Percentiles rank a stretch among this genome's conserved stretches.
phyloP scores from a whole-genome alignment of 2,797 vertebrate genomes.

The Coregonus suidteri region DNA sequence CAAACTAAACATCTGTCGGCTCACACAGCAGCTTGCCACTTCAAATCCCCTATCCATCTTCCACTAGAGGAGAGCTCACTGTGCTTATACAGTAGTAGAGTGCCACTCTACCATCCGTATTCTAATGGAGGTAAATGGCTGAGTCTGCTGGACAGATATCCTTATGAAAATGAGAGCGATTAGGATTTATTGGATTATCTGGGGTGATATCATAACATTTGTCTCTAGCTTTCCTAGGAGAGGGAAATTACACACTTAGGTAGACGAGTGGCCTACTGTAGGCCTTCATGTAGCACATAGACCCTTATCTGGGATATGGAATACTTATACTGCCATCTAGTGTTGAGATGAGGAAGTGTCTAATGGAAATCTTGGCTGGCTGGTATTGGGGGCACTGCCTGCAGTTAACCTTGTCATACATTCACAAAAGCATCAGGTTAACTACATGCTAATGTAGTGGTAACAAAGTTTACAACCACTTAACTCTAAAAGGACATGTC shows the following conservation, averaged over 20 bases:
- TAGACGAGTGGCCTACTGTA: no score
- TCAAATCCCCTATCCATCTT: neutral
- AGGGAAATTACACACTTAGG: no score
- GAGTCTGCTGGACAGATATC: neutral
- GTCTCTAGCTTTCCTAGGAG: neutral
- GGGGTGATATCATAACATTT: slow-evolving; percentile 1
- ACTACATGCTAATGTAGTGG: neutral
- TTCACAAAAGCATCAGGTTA: neutral
- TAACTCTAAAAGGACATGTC: neutral
- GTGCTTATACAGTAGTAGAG: neutral
- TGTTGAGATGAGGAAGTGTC: neutral
- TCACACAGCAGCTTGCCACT: slow-evolving; percentile 5
- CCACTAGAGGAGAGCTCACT: neutral
- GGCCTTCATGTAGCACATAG: neutral
- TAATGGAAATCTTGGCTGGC: neutral
- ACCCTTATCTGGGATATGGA: neutral
- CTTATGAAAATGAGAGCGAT: neutral
- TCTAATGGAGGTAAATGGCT: neutral
- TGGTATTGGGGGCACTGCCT: neutral
- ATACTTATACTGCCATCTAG: slow-evolving; percentile 1
- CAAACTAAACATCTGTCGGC: slow-evolving; percentile 7
- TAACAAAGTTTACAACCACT: slow-evolving; percentile 1
- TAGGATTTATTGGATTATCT: neutral
- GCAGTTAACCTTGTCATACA: slow-evolving; percentile 1
- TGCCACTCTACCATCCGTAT: neutral